phyloP scores from a whole-genome alignment of 2,888 invertebrate species.

The Pantelozetes paolii region DNA sequence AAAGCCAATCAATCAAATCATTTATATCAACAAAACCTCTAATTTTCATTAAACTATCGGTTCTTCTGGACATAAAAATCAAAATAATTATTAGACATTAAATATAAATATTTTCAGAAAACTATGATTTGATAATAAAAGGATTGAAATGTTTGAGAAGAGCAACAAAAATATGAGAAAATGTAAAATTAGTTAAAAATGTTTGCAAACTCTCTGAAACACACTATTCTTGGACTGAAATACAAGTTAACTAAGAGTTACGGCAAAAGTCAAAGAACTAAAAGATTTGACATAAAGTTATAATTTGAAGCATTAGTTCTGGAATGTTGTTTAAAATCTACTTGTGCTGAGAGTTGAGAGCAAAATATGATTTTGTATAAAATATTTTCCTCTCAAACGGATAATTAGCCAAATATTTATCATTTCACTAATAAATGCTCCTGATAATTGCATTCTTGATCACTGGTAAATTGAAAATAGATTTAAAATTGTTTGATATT shows the following conservation, averaged over 20 bases:
- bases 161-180: not conserved
- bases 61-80: too few species aligned
- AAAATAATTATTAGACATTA: too few species aligned
- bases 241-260: not conserved
- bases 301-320: constrained; percentile 27
- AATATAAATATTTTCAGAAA: not conserved
- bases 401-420: too few species aligned
- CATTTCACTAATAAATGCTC: too few species aligned
- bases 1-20: too few species aligned
- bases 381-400: too few species aligned
- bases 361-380: not conserved
- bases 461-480: too few species aligned
- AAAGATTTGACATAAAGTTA: constrained; percentile 7
- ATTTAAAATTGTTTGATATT: too few species aligned
- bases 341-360: not conserved
- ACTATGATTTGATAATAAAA: not conserved
- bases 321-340: not conserved
- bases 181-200: not conserved
- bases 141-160: not conserved
- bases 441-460: too few species aligned
- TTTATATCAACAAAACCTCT: too few species aligned
- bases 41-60: too few species aligned
- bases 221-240: not conserved
- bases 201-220: too few species aligned
- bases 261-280: constrained; percentile 27